Evolutionary conservation across 2,888 invertebrate genomes (phyloP).

Genomic region (Zonitis immaculata): DNA sequence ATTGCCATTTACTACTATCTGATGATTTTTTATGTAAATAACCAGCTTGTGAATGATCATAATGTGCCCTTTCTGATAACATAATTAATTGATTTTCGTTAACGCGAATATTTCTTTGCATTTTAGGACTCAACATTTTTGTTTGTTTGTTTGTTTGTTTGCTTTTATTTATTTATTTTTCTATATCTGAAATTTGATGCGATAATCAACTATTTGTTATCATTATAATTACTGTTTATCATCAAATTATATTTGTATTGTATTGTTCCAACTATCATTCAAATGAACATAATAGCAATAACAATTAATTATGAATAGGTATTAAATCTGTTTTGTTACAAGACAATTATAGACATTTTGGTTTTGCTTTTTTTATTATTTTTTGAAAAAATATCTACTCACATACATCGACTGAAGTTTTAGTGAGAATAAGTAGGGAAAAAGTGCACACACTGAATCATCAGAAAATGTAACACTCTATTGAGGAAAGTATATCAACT

Average conservation of each 20-base stretch:
- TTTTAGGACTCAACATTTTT: slow-evolving; percentile 73
- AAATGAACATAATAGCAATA: no score
- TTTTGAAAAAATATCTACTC: background rate
- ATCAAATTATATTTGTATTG: no score
- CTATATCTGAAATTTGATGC: slow-evolving; percentile 14
- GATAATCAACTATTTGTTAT: no score
- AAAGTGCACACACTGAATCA: no score
- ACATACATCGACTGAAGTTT: background rate
- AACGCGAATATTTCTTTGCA: slow-evolving; percentile 79
- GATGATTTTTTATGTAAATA: slow-evolving; percentile 81
- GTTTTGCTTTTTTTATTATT: background rate
- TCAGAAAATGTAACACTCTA: no score
- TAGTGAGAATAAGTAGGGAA: no score
- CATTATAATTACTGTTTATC: no score
- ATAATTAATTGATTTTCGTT: slow-evolving; percentile 81
- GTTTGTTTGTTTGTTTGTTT: no score
- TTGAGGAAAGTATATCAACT: background rate
- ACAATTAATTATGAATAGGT: no score
- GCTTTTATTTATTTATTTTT: no score
- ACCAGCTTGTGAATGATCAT: slow-evolving; percentile 77
- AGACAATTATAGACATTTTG: slow-evolving; percentile 2
- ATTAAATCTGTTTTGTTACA: background rate
- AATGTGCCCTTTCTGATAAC: slow-evolving; percentile 79
- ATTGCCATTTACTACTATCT: slow-evolving; percentile 85
- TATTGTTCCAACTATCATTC: no score